Base-by-base conservation (phyloP, 2,888 invertebrate species). In the Melieria omissa region DNA sequence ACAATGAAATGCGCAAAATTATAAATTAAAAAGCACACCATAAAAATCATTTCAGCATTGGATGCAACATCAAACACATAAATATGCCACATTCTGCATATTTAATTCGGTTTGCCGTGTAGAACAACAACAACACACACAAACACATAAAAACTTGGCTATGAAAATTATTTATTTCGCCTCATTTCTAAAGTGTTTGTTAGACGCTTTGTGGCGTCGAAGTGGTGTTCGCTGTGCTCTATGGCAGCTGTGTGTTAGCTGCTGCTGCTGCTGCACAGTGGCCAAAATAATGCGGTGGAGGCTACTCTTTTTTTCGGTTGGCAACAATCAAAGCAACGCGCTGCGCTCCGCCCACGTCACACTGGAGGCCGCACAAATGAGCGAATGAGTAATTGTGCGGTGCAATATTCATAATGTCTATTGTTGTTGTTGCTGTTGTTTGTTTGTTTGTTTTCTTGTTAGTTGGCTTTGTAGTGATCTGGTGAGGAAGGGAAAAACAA, bases 31-130 rank as follows among this genome's bases (percentile, higher is more conserved):
- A 60, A 60, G 41, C 45, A 29, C 29, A 29, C 29, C 29, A 10
- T 49, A 10, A 12, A 49, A 49, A 49, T 49, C 49, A 49, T 49
- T 49, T 8, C 8, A 49, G 3, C 52, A 47, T 60, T 54, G 16
- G 14, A 63, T 63, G 63, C 63, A 49, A 63, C 49, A 63, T 63
- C 16, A 63, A 63, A 16, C 46, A 41, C 60, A 42, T 60, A 42
- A 60, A 60, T 60, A 60, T 60, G 60, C 12, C 60, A 60, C 60
- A 42, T 44, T 41, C 45, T 60, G 60, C 60, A 42, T n/a, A 60
- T n/a, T 12, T 60, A 57, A 57, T 29, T 57, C 41, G 41, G 14
- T 61, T 14, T 44, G 52, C n/a, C 52, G 14, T n/a, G 12, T n/a
- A 52, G 12, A 52, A 52, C 10, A 52, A 52, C 6, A 8, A 52